A percentile compares a stretch with the other conserved stretches of the same genome.
Conservation (phyloP, 2,113 vertebrate species). For the Oreochromis aureus region DNA sequence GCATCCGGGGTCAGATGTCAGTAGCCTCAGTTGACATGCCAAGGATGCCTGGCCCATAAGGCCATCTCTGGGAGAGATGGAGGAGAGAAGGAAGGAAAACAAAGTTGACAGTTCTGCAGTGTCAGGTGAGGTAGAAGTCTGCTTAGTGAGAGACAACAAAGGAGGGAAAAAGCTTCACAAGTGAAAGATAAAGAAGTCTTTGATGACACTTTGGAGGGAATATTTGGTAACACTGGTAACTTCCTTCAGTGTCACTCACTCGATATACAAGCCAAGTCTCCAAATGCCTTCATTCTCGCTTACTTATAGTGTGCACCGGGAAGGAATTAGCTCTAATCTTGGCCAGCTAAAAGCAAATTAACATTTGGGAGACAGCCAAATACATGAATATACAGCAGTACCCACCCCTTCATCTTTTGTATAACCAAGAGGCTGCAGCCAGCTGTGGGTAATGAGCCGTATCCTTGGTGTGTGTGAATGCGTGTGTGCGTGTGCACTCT, state of each 20-base stretch:
- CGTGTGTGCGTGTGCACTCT: constrained; percentile 7
- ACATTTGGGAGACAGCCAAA: constrained; percentile 83
- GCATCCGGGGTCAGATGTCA: constrained; percentile 84
- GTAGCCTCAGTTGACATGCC: constrained; percentile 82
- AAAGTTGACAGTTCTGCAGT: constrained; percentile 69
- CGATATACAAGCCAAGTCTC: constrained; percentile 69
- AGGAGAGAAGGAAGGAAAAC: constrained; percentile 33
- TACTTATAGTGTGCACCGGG: constrained; percentile 77
- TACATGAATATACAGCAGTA: constrained; percentile 82
- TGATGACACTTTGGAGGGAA: constrained; percentile 3
- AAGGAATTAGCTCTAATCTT: constrained; percentile 87
- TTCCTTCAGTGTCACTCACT: constrained; percentile 76
- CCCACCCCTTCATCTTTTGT: constrained; percentile 71
- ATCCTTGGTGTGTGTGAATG: constrained; percentile 35
- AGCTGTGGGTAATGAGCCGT: constrained; percentile 73
- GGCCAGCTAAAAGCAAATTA: constrained; percentile 86
- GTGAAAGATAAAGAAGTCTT: constrained; percentile 25
- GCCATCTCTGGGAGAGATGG: constrained; percentile 75
- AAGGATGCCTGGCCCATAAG: constrained; percentile 71
- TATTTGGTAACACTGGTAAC: constrained; percentile 65
- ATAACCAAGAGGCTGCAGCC: constrained; percentile 72
- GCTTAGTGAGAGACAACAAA: constrained; percentile 60
- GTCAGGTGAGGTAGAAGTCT: constrained; percentile 65
- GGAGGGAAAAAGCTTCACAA: constrained; percentile 4
- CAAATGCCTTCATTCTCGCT: constrained; percentile 76